Evolutionary conservation across 2,113 vertebrate species (phyloP), one percentile per base, ranked within the genome.

Genomic region (Notarius lentiginosus): DNA sequence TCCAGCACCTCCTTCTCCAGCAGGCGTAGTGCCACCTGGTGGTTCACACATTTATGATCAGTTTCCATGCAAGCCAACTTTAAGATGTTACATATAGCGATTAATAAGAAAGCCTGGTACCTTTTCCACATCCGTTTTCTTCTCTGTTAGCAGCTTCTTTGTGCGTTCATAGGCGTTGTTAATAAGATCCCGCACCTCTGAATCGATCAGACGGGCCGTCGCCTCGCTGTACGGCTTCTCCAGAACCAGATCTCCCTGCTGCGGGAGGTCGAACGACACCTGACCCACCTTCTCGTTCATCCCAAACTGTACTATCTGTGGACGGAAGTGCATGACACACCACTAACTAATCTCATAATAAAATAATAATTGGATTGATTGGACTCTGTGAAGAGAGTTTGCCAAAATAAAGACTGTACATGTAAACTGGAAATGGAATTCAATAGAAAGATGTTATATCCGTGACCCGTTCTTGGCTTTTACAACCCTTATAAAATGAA

Each of bases 181-280:
- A 89, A 99, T 99, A 7, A 99, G 96, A 0, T 80, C 83, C 27
- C 98, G 94, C 4, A 99, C 98, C 93, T 99, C 98, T 0, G 96
- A 94, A 53, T 99, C 98, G 65, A 99, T 99, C 82, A 99, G 92
- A 11, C 97, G 94, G 2, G 98, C 98, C 0, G 98, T 99, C 84
- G 97, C 97, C 84, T 99, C 98, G 0, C 98, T 99, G 88, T 99
- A 99, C 0, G 98, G 98, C 73, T 99, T 99, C 94, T 99, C 98
- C 60, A 99, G 91, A 20, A 99, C 96, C 96, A 98, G 95, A 89
- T 99, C 98, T 0, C 98, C 98, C 92, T 99, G 97, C 0, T 97
- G 96, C 0, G 98, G 98, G 1, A 99, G 95, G 87, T 99, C 98
- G 61, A 99, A 99, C 84, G 98, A 99, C 70, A 99, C 97, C 93